Percentiles rank a stretch among this genome's conserved stretches.
Conservation (phyloP, 2,888 invertebrate genomes). For the Phalera bucephala region DNA sequence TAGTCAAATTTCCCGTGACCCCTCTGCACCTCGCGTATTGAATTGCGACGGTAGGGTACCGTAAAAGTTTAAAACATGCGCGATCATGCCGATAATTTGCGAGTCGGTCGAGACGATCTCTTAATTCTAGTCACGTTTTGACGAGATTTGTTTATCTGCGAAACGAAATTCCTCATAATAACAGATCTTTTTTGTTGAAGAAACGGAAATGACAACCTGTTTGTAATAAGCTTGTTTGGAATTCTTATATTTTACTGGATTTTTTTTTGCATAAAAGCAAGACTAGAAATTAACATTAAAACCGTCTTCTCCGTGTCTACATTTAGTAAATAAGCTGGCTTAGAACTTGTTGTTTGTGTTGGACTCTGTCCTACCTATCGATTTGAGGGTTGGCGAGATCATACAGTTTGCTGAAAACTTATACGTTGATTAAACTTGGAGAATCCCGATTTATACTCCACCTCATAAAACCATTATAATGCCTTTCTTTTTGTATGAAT, state of each 20-base stretch:
- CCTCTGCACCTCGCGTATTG: conserved; percentile 27
- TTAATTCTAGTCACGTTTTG: conserved; percentile 37
- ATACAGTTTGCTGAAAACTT: too few relatives aligned
- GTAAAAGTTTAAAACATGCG: conserved; percentile 22
- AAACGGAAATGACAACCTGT: conserved; percentile 22
- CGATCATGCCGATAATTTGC: conserved; percentile 24
- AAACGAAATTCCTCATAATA: conserved; percentile 14
- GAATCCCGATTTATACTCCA: too few relatives aligned
- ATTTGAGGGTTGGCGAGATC: too few relatives aligned
- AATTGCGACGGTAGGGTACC: conserved; percentile 28
- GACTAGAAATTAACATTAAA: not conserved
- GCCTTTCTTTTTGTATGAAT: too few relatives aligned
- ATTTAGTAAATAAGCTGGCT: too few relatives aligned
- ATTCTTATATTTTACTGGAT: not conserved
- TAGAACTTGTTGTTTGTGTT: too few relatives aligned
- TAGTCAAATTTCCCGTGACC: conserved; percentile 27
- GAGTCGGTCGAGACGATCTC: conserved; percentile 20
- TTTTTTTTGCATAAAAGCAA: not conserved
- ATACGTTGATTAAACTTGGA: too few relatives aligned
- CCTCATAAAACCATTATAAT: too few relatives aligned
- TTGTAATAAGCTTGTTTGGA: conserved; percentile 5
- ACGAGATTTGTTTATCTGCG: conserved; percentile 21
- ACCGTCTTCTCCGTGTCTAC: too few relatives aligned
- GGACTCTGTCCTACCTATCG: too few relatives aligned
- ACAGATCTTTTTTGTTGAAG: conserved; percentile 22